Percentiles rank a stretch among this genome's conserved stretches.
phyloP scores from a whole-genome alignment of 2,113 vertebrate genomes.

The Struthio camelus region DNA sequence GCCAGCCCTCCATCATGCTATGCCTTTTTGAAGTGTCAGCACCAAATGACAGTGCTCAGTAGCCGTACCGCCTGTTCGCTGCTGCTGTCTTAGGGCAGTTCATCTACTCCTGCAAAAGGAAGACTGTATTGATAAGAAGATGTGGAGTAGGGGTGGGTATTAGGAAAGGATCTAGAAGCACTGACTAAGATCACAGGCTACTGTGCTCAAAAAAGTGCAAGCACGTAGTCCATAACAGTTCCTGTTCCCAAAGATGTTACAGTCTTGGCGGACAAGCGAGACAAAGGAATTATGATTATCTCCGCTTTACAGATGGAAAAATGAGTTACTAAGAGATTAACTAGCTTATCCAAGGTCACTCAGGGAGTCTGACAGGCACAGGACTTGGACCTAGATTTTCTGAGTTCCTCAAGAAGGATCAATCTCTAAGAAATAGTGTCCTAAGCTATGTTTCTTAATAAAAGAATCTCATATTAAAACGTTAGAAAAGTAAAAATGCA shows the following conservation, averaged over 20 bases:
- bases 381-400: not conserved
- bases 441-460: constrained; percentile 57
- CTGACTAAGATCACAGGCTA: not conserved
- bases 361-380: not conserved
- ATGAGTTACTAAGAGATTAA: constrained; percentile 13
- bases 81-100: not conserved
- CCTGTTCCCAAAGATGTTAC: not conserved
- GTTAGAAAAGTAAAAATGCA: constrained; percentile 63
- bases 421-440: constrained; percentile 1
- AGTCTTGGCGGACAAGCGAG: not conserved
- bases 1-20: not conserved
- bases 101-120: not conserved
- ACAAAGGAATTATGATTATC: not conserved
- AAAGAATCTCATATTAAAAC: constrained; percentile 52
- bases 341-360: constrained; percentile 38
- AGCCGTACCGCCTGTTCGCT: not conserved
- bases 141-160: not conserved
- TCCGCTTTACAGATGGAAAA: constrained; percentile 19
- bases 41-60: not conserved
- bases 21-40: not conserved
- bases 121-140: not conserved
- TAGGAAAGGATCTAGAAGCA: not conserved
- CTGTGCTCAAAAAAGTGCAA: not conserved
- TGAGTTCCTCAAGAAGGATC: not conserved
- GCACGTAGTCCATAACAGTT: not conserved